A percentile compares a stretch with the other conserved stretches of the same genome.
These are phyloP conservation scores for mouse (Mus musculus) DNA, from an alignment of 2,113 vertebrate genomes.

Conservation along the genomic window DNA sequence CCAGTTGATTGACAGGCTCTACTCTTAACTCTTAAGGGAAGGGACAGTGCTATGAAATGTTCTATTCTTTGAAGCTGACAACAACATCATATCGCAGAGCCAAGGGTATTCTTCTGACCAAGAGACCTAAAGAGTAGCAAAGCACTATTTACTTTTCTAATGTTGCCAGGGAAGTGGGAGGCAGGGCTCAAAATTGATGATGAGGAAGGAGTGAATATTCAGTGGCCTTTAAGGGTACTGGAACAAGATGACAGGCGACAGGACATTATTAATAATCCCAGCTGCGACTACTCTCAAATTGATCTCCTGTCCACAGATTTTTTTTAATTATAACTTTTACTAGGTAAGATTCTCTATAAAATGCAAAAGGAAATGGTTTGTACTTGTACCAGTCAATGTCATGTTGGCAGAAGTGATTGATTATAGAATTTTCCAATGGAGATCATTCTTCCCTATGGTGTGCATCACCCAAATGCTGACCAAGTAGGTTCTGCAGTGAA, in stretches of 20 bases:
- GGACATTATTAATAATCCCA: background rate
- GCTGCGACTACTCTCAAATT: background rate
- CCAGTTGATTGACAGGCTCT: background rate
- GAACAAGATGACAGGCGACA: background rate
- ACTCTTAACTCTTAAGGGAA: background rate
- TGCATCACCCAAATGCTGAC: background rate
- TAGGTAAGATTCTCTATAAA: background rate
- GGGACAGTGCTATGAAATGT: background rate
- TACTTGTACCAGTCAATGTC: background rate
- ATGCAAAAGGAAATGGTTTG: background rate
- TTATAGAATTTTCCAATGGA: slow-evolving; percentile 30
- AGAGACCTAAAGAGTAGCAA: background rate
- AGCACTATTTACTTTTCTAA: background rate
- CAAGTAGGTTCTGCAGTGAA: background rate
- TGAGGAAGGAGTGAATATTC: background rate
- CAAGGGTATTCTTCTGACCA: background rate
- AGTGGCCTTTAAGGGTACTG: background rate
- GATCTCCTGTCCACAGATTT: slow-evolving; percentile 19
- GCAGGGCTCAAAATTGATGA: background rate
- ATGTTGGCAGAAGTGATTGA: slow-evolving; percentile 36
- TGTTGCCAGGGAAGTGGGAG: background rate
- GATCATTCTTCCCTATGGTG: background rate
- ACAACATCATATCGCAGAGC: background rate
- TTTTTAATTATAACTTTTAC: slow-evolving; percentile 41
- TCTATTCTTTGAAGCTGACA: background rate